Percentiles rank a stretch among this genome's conserved stretches.
Evolutionary conservation across 2,113 vertebrate genomes (phyloP).

Genomic region (Callopanchax toddi): DNA sequence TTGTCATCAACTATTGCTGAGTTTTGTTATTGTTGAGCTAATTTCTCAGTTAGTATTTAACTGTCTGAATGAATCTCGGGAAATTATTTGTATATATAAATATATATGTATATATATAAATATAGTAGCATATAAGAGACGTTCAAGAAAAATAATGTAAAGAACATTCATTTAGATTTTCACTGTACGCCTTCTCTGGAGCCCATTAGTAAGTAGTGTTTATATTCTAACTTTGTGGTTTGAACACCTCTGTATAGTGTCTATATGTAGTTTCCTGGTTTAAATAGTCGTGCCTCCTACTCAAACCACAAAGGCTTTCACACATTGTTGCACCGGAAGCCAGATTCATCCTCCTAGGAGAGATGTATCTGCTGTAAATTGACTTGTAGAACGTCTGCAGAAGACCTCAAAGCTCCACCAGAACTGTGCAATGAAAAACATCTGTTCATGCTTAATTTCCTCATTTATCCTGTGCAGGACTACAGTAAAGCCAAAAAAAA

Average conservation of each 20-base stretch:
- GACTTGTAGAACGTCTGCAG: no score
- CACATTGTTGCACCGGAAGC: background rate
- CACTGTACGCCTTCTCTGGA: background rate
- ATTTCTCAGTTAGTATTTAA: background rate
- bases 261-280: background rate
- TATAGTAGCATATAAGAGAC: no score
- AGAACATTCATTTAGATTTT: background rate
- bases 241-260: background rate
- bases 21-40: background rate
- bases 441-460: no score
- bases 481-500: no score
- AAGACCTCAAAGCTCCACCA: no score
- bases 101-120: no score
- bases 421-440: no score
- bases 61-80: background rate
- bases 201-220: background rate
- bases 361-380: no score
- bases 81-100: no score
- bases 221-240: slow-evolving; percentile 24
- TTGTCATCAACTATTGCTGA: background rate
- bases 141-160: no score
- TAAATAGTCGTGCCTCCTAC: no score
- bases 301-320: background rate
- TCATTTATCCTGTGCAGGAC: no score
- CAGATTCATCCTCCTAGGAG: slow-evolving; percentile 1